A percentile compares a stretch with the other conserved stretches of the same genome.
Evolutionary conservation across 2,888 invertebrate genomes (phyloP).

Genomic region (Neoascia interrupta): DNA sequence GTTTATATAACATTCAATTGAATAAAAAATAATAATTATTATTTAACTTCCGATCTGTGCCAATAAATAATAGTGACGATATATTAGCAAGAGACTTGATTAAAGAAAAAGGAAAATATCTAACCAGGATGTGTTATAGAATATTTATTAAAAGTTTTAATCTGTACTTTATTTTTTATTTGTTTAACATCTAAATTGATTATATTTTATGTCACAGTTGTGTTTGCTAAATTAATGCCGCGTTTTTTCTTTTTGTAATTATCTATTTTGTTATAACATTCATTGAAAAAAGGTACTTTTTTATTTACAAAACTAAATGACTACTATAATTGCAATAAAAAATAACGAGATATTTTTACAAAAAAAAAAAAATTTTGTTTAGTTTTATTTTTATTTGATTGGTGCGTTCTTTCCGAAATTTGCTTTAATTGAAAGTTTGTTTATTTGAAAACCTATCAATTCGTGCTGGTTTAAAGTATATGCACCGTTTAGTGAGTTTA

Average conservation of each 20-base stretch:
- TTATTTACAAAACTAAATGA: slow-evolving; percentile 59
- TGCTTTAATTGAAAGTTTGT: slow-evolving; percentile 1
- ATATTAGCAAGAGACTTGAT: slow-evolving; percentile 14
- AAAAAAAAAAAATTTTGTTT: slow-evolving; percentile 17
- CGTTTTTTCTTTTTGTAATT: slow-evolving; percentile 40
- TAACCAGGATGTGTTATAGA: slow-evolving; percentile 47
- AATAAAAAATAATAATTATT: slow-evolving; percentile 20
- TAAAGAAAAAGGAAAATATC: slow-evolving; percentile 22
- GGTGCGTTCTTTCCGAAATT: neutral
- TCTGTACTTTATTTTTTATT: slow-evolving; percentile 10
- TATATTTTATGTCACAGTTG: slow-evolving; percentile 6
- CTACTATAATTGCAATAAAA: slow-evolving; percentile 60
- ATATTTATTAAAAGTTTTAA: slow-evolving; percentile 44
- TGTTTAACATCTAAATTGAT: neutral
- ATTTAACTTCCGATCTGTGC: slow-evolving; percentile 60
- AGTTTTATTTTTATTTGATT: slow-evolving; percentile 3
- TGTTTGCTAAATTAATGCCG: slow-evolving; percentile 37
- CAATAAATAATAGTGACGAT: slow-evolving; percentile 41
- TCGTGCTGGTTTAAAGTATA: neutral
- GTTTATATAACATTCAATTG: slow-evolving; percentile 17
- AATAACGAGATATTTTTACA: slow-evolving; percentile 54
- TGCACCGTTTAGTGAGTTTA: too few relatives aligned
- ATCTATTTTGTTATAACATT: slow-evolving; percentile 34
- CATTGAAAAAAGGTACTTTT: slow-evolving; percentile 18
- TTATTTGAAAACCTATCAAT: slow-evolving; percentile 6